Conservation (phyloP, 2,888 invertebrate genomes). For the Agriotes lineatus region DNA sequence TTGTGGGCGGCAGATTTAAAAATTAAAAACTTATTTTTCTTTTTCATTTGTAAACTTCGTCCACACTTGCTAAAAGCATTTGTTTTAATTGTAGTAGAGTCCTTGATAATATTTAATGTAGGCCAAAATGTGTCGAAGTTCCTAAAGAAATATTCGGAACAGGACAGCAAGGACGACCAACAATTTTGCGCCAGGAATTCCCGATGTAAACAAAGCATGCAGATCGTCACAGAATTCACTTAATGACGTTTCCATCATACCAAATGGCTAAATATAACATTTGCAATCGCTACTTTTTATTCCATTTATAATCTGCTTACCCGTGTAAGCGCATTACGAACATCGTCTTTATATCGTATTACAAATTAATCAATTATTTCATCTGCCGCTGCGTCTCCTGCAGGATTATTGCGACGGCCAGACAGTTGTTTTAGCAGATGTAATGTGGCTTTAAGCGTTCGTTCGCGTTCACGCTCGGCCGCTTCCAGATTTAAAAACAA, state of each 20-base stretch:
- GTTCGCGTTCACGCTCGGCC: background rate
- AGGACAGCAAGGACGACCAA: no score
- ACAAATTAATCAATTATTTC: conserved; percentile 25
- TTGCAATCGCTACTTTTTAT: conserved; percentile 16
- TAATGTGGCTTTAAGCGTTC: background rate
- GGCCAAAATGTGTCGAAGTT: no score
- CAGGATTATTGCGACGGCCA: conserved; percentile 16
- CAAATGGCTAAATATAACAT: conserved; percentile 16
- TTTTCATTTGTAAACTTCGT: no score
- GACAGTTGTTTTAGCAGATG: conserved; percentile 2
- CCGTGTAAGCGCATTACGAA: conserved; percentile 21
- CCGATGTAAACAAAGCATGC: background rate
- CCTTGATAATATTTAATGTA: no score
- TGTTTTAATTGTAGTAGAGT: no score
- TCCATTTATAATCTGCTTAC: conserved; percentile 21
- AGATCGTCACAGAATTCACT: background rate
- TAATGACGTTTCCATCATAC: conserved; percentile 7
- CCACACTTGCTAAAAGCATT: no score
- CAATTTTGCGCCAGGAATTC: background rate
- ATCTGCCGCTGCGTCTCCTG: conserved; percentile 15
- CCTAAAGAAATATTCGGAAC: no score
- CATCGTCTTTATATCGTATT: conserved; percentile 22
- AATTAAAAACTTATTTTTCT: no score
- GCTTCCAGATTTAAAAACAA: background rate
- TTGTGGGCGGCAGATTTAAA: no score